These are phyloP conservation scores for Gymnogyps californianus DNA, from an alignment of 2,113 vertebrate species.

Conservation along the genomic window DNA sequence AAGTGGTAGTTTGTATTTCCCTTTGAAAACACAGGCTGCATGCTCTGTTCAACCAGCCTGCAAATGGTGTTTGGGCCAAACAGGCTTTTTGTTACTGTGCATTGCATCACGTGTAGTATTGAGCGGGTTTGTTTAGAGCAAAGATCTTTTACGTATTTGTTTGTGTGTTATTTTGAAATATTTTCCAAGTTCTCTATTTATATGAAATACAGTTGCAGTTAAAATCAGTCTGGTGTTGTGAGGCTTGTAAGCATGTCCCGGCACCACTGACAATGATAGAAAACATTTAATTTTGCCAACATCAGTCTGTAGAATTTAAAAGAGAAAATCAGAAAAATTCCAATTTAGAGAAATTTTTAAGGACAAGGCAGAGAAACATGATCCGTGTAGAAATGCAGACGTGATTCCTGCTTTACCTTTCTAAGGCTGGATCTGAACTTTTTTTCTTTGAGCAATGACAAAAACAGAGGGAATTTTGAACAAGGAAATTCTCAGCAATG, in stretches of 20 bases:
- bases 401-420: not conserved
- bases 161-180: not conserved
- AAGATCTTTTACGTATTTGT: not conserved
- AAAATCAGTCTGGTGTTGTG: not conserved
- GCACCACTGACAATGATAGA: not conserved
- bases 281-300: not conserved
- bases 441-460: not conserved
- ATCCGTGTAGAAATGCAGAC: not conserved
- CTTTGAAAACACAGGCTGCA: not conserved
- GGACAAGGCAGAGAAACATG: not conserved
- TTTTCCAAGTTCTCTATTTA: not conserved
- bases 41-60: not conserved
- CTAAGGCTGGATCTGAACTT: not conserved
- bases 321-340: not conserved
- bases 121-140: not conserved
- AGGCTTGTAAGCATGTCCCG: not conserved
- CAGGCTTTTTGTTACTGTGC: not conserved
- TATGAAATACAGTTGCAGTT: not conserved
- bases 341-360: not conserved
- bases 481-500: not conserved
- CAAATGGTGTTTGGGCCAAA: not conserved
- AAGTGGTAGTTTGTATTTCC: slow-evolving; percentile 28
- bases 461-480: not conserved
- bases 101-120: not conserved
- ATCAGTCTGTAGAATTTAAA: not conserved